phyloP scores from a whole-genome alignment of 2,888 invertebrate species.

The Pristionchus mayeri region DNA sequence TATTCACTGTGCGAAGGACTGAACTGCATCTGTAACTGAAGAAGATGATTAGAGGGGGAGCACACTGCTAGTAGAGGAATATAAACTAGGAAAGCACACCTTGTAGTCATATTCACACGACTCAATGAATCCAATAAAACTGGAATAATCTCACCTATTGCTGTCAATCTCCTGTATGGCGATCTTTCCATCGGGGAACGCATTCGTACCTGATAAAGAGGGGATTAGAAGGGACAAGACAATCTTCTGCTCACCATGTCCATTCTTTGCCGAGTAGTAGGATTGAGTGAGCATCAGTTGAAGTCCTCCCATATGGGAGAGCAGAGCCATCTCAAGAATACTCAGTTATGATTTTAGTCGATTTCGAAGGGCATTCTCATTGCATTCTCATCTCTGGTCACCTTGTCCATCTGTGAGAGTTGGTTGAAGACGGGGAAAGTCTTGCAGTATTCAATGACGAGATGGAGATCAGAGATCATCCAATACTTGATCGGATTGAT shows the following conservation, averaged over 20 bases:
- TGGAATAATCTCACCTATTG: neutral
- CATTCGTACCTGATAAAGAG: neutral
- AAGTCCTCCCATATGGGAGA: conserved; percentile 60
- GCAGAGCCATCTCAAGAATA: conserved; percentile 53
- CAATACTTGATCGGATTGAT: conserved; percentile 52
- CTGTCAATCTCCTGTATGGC: conserved; percentile 9
- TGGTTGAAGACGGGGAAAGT: conserved; percentile 58
- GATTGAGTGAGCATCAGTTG: conserved; percentile 60
- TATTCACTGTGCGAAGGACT: conserved; percentile 4
- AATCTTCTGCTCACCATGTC: neutral
- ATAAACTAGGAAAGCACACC: neutral
- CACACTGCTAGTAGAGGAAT: neutral
- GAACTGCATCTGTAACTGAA: conserved; percentile 38
- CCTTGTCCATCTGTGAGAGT: conserved; percentile 58
- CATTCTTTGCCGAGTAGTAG: conserved; percentile 55
- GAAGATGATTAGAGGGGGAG: neutral
- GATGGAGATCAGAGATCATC: conserved; percentile 63
- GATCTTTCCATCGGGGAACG: conserved; percentile 9
- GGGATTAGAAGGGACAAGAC: neutral
- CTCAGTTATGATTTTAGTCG: neutral
- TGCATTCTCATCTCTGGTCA: no score
- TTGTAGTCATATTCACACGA: neutral
- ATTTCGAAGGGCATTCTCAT: no score
- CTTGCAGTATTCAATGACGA: conserved; percentile 64
- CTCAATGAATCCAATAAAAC: no score